Evolutionary conservation across 2,113 vertebrate species (phyloP).

Genomic region (Amblyornis subalaris): DNA sequence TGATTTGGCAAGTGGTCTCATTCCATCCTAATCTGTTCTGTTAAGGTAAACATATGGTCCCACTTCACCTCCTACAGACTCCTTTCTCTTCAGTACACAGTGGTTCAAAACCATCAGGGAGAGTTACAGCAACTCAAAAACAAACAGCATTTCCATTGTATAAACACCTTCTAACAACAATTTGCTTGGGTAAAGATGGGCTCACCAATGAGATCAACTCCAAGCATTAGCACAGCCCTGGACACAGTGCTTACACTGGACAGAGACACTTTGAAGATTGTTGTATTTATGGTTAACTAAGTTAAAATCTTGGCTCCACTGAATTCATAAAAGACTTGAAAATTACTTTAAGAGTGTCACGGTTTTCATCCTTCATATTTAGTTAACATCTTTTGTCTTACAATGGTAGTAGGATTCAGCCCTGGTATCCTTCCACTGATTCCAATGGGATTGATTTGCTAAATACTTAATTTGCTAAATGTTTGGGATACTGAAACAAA

Average conservation of each 20-base stretch:
- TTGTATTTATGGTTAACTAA: neutral
- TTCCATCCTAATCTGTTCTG: neutral
- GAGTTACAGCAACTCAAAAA: neutral
- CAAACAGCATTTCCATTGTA: neutral
- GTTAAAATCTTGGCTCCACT: neutral
- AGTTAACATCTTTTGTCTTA: neutral
- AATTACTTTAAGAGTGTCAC: neutral
- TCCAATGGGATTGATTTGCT: neutral
- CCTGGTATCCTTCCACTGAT: neutral
- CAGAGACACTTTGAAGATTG: neutral
- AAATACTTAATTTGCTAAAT: neutral
- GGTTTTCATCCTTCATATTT: neutral
- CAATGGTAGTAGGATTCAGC: neutral
- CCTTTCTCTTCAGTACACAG: neutral
- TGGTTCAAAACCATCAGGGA: neutral
- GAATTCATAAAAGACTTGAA: neutral
- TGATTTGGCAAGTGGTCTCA: neutral
- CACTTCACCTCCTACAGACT: neutral
- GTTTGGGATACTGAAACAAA: conserved; percentile 4
- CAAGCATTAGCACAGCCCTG: neutral
- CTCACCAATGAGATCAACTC: neutral
- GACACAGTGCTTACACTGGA: neutral
- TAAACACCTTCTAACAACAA: neutral
- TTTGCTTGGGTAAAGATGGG: neutral
- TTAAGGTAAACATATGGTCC: neutral